A percentile compares a stretch with the other conserved stretches of the same genome.
phyloP scores from a whole-genome alignment of 2,113 vertebrate species.

The Phyllostomus hastatus region DNA sequence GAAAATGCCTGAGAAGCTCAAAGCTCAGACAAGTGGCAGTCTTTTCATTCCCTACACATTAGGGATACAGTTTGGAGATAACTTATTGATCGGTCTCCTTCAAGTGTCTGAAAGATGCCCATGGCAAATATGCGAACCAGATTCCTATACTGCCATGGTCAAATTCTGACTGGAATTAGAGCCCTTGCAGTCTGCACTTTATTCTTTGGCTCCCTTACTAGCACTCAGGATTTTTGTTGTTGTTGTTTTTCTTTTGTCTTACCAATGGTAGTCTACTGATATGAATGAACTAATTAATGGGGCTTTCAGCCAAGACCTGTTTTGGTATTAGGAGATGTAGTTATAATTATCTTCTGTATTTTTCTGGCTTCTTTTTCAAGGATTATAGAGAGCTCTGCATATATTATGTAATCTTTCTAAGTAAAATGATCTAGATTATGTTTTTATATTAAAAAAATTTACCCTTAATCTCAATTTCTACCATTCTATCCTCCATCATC shows the following conservation, averaged over 20 bases:
- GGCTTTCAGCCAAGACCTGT: background rate
- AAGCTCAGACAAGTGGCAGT: slow-evolving; percentile 66
- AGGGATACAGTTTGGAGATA: slow-evolving; percentile 31
- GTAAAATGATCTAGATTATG: background rate
- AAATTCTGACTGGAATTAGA: background rate
- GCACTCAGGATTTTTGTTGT: background rate
- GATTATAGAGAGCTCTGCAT: background rate
- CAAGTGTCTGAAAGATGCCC: slow-evolving; percentile 43
- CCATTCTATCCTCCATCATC: background rate
- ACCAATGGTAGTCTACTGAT: background rate
- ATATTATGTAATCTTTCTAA: background rate
- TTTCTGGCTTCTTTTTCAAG: background rate
- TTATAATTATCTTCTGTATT: background rate
- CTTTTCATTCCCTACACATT: slow-evolving; percentile 23
- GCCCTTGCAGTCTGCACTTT: background rate
- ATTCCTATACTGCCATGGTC: background rate
- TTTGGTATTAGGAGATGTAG: background rate
- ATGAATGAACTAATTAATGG: background rate
- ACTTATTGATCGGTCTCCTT: slow-evolving; percentile 49
- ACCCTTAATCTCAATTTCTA: background rate
- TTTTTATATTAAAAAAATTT: background rate
- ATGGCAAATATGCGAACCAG: slow-evolving; percentile 24
- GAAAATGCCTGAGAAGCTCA: slow-evolving; percentile 41
- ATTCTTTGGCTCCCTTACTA: background rate
- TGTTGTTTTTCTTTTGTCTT: background rate